Evolutionary conservation across 2,797 vertebrate genomes (phyloP), one percentile per base, ranked within the genome.

Genomic region (Paedocypris micromegethes): DNA sequence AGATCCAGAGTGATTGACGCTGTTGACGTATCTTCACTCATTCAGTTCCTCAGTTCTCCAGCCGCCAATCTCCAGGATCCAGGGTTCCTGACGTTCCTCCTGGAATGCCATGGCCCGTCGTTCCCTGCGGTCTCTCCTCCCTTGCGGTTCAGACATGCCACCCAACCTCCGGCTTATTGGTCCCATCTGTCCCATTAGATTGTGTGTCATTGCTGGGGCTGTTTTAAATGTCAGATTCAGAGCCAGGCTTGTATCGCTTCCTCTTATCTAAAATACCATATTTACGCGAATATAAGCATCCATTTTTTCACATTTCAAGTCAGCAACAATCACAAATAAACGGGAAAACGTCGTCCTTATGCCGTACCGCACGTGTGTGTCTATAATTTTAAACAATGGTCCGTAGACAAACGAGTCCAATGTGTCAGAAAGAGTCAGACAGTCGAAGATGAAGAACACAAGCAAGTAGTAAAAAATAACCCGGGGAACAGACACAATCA

Each of bases 31-130:
- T 80, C 84, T 84, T 81, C 63, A 59, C 79, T 84, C 2, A 79
- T 80, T 82, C 76, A 74, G 74, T 80, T 83, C 82, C 66, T 69
- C 64, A 79, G 79, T 81, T 81, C 77, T 70, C 81, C 83, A 81
- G 85, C 85, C 88, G 87, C 77, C 75, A 23, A 23, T 23, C 23
- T 23, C 23, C 66, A 52, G 70, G 59, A 72, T 46, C 59, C 72
- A 42, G 9, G 5, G 50, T 54, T 64, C 49, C 66, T 56, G n/a
- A 23, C 23, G 23, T 23, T 23, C 23, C 66, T 68, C 23, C 41
- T 47, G 56, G 51, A 74, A 50, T 9, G 5, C 6, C 61, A 42
- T 23, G 41, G 58, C 0, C 3, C 37, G 8, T 63, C 39, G 43
- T 55, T 55, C 52, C 56, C 59, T 51, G 49, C 5, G 54, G 47